Conservation (phyloP, 2,113 vertebrate genomes). For the Oreochromis aureus region DNA sequence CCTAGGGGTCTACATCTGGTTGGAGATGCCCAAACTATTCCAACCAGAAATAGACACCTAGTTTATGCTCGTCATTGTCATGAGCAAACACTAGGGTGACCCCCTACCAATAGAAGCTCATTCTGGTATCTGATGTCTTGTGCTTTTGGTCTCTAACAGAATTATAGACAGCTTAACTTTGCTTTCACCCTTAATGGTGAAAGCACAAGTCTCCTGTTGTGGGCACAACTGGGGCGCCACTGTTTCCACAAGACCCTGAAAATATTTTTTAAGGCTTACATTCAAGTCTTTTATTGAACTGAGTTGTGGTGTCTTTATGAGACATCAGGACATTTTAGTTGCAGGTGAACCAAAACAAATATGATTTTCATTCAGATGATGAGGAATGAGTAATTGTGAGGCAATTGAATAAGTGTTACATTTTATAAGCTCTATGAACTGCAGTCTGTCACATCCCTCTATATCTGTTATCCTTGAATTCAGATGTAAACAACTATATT, state of each 20-base stretch:
- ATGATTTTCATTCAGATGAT: neutral
- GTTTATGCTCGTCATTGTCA: neutral
- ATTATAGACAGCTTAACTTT: neutral
- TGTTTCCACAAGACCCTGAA: neutral
- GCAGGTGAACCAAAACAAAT: conserved; percentile 11
- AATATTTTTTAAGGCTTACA: neutral
- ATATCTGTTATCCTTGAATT: neutral
- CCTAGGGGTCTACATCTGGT: neutral
- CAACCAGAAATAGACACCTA: neutral
- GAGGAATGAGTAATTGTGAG: conserved; percentile 6
- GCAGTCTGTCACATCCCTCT: neutral
- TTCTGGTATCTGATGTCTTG: neutral
- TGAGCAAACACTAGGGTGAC: neutral
- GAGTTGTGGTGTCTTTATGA: neutral
- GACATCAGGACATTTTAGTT: neutral
- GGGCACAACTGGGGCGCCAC: neutral
- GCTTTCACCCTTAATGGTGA: neutral
- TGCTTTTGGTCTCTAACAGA: neutral
- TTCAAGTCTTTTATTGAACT: neutral
- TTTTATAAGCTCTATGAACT: neutral
- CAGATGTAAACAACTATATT: neutral
- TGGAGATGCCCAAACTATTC: neutral
- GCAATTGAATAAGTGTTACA: neutral
- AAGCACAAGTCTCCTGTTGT: neutral
- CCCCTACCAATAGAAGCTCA: neutral